Evolutionary conservation across 2,797 vertebrate genomes (phyloP).

Genomic region (Cynodonichthys magdalenae): DNA sequence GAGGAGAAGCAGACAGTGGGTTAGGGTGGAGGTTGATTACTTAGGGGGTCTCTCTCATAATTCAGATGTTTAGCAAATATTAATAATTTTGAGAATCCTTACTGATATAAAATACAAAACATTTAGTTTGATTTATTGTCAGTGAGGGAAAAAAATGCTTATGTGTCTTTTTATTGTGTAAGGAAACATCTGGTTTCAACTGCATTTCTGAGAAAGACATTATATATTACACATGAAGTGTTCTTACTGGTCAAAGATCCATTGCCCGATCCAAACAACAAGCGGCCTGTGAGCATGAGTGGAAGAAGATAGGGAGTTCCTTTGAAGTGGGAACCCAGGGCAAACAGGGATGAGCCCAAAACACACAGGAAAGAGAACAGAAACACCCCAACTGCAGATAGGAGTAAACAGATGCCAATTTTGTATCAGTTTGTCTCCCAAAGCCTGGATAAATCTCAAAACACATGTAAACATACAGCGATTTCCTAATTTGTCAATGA

Average conservation of each 20-base stretch:
- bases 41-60: too few relatives aligned
- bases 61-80: too few relatives aligned
- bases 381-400: constrained; percentile 82
- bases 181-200: not conserved
- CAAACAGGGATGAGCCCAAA: constrained; percentile 85
- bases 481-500: constrained; percentile 88
- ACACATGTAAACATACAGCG: constrained; percentile 73
- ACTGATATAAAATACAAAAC: too few relatives aligned
- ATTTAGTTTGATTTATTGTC: too few relatives aligned
- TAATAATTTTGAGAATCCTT: too few relatives aligned
- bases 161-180: too few relatives aligned
- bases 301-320: constrained; percentile 84
- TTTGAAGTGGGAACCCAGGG: constrained; percentile 87
- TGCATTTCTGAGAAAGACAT: fast-evolving
- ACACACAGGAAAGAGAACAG: constrained; percentile 86
- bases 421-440: fast-evolving
- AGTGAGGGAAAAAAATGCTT: too few relatives aligned
- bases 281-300: constrained; percentile 84
- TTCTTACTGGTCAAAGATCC: constrained; percentile 85
- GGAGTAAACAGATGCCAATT: not conserved
- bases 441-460: not conserved
- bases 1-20: not conserved
- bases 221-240: fast-evolving
- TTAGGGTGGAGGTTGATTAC: not conserved
- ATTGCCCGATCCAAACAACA: constrained; percentile 87